phyloP scores from a whole-genome alignment of 1,140 invertebrate species.

The Diabrotica virgifera region DNA sequence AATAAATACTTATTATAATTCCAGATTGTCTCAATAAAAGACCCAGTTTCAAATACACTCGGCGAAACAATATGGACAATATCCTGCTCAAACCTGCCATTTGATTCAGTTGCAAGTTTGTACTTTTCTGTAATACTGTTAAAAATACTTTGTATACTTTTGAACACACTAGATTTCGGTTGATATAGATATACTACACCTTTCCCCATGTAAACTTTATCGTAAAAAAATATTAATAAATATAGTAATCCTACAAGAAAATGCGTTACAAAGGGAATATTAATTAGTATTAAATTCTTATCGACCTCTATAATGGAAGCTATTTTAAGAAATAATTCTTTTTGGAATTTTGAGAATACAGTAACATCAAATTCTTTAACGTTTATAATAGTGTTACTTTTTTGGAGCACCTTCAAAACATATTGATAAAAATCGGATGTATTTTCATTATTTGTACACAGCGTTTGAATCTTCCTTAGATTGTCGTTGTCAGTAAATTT shows the following conservation, averaged over 20 bases:
- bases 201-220: constrained; percentile 25
- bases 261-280: constrained; percentile 39
- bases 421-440: constrained; percentile 24
- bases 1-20: constrained; percentile 15
- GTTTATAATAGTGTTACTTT: constrained; percentile 27
- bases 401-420: constrained; percentile 18
- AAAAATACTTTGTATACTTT: constrained; percentile 19
- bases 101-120: background rate
- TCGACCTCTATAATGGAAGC: constrained; percentile 12
- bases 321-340: constrained; percentile 28
- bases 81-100: background rate
- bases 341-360: constrained; percentile 29
- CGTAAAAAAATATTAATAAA: constrained; percentile 30
- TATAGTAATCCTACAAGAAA: constrained; percentile 38
- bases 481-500: constrained; percentile 25
- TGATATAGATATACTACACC: constrained; percentile 30
- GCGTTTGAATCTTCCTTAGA: constrained; percentile 19
- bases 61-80: constrained; percentile 15
- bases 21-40: constrained; percentile 8
- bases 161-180: background rate
- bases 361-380: constrained; percentile 25
- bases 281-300: constrained; percentile 35
- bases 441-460: constrained; percentile 15
- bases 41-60: background rate
- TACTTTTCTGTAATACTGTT: background rate